A percentile compares a stretch with the other conserved stretches of the same genome.
phyloP scores from a whole-genome alignment of 2,888 invertebrate genomes.

The Drosophila multiciliata region DNA sequence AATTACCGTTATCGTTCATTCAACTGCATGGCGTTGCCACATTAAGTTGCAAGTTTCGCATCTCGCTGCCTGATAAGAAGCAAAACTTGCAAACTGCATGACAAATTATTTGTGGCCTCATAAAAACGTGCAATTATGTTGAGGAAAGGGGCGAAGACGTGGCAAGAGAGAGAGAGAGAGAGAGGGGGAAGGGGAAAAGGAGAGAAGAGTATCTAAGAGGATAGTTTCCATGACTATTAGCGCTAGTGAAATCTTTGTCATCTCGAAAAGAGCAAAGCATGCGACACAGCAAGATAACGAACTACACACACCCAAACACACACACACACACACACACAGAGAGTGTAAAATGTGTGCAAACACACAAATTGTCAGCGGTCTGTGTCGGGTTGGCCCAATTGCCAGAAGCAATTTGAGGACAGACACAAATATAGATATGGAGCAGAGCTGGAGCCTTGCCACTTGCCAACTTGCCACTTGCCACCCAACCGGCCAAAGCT shows the following conservation, averaged over 20 bases:
- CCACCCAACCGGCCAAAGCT: not conserved
- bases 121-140: slow-evolving; percentile 64
- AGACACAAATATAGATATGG: slow-evolving; percentile 35
- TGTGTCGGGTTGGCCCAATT: slow-evolving; percentile 41
- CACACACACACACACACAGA: slow-evolving; percentile 16
- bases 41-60: slow-evolving; percentile 35
- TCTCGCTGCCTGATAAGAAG: slow-evolving; percentile 34
- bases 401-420: slow-evolving; percentile 40
- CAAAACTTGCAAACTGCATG: slow-evolving; percentile 44
- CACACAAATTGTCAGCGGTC: slow-evolving; percentile 45
- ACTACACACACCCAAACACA: slow-evolving; percentile 26
- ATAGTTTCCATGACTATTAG: slow-evolving; percentile 37
- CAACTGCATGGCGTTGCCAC: slow-evolving; percentile 28
- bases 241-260: slow-evolving; percentile 45
- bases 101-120: slow-evolving; percentile 59
- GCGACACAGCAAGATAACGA: slow-evolving; percentile 42
- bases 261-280: slow-evolving; percentile 53
- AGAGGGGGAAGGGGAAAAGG: too few relatives aligned
- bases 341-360: slow-evolving; percentile 17
- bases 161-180: not conserved
- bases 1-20: slow-evolving; percentile 40
- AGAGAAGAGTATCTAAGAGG: not conserved
- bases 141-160: not conserved
- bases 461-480: not conserved
- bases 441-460: slow-evolving; percentile 20